Evolutionary conservation across 2,888 invertebrate species (phyloP).

Genomic region (Eurois occulta): DNA sequence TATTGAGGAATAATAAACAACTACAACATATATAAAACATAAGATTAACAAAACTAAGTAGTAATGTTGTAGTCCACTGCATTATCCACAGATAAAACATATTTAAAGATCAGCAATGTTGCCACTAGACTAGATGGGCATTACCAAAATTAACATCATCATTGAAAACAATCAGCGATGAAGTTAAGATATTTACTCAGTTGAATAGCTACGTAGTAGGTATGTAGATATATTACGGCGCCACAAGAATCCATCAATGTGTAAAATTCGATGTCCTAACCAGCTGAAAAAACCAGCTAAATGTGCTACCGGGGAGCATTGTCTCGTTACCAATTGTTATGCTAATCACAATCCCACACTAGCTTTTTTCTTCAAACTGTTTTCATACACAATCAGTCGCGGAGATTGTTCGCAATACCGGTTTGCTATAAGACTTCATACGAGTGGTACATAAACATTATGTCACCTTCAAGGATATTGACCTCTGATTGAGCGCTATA

Average conservation of each 20-base stretch:
- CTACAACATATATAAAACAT: too few species aligned
- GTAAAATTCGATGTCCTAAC: conserved; percentile 8
- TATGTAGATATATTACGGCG: too few species aligned
- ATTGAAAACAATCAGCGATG: too few species aligned
- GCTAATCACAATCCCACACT: conserved; percentile 48
- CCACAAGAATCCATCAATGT: conserved; percentile 9
- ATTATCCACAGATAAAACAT: too few species aligned
- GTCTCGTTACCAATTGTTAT: conserved; percentile 47
- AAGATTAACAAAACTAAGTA: too few species aligned
- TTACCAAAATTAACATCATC: too few species aligned
- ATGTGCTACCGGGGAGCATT: conserved; percentile 3
- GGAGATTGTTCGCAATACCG: conserved; percentile 38
- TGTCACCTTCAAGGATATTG: conserved; percentile 47
- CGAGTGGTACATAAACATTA: conserved; percentile 33
- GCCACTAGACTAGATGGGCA: too few species aligned
- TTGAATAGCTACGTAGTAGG: not conserved
- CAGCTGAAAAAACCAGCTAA: too few species aligned
- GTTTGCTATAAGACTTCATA: conserved; percentile 12
- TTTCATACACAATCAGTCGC: conserved; percentile 30
- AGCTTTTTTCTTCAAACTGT: conserved; percentile 30
- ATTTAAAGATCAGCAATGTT: too few species aligned
- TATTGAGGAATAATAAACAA: too few species aligned
- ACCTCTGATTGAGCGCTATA: conserved; percentile 34
- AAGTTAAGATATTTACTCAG: too few species aligned
- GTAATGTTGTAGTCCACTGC: too few species aligned